phyloP scores from a whole-genome alignment of 2,113 vertebrate species.

The Psittacara wagleri region DNA sequence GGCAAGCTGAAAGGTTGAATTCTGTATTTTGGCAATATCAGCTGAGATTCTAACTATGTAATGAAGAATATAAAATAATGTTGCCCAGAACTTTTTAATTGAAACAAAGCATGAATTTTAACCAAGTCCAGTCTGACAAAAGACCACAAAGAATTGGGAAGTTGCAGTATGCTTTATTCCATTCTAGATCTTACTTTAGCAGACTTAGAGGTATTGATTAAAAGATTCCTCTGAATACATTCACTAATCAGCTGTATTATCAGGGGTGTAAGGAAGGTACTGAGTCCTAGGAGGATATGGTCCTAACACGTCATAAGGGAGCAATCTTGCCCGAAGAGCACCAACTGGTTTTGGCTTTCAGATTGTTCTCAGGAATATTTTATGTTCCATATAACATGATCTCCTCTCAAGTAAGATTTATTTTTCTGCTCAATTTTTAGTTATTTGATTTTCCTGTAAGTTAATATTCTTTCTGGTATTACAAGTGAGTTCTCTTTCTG shows the following conservation, averaged over 20 bases:
- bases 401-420: not conserved
- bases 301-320: rapidly evolving
- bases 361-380: not conserved
- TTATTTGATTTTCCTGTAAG: not conserved
- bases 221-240: not conserved
- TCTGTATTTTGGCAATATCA: not conserved
- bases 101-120: not conserved
- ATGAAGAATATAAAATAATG: not conserved
- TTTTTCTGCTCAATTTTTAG: not conserved
- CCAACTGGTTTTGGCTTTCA: not conserved
- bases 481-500: not conserved
- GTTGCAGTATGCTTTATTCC: not conserved
- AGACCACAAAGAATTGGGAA: not conserved
- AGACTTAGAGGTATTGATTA: not conserved
- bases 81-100: not conserved
- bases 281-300: not conserved
- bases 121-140: not conserved
- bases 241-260: not conserved
- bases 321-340: not conserved
- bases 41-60: not conserved
- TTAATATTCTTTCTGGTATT: not conserved
- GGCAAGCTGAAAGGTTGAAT: not conserved
- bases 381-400: not conserved
- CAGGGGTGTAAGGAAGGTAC: not conserved
- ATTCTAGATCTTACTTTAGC: not conserved